Percentiles rank a stretch among this genome's conserved stretches.
These are phyloP conservation scores for Chrysodeixis includens DNA, from an alignment of 2,888 invertebrate species.

Conservation along the genomic window DNA sequence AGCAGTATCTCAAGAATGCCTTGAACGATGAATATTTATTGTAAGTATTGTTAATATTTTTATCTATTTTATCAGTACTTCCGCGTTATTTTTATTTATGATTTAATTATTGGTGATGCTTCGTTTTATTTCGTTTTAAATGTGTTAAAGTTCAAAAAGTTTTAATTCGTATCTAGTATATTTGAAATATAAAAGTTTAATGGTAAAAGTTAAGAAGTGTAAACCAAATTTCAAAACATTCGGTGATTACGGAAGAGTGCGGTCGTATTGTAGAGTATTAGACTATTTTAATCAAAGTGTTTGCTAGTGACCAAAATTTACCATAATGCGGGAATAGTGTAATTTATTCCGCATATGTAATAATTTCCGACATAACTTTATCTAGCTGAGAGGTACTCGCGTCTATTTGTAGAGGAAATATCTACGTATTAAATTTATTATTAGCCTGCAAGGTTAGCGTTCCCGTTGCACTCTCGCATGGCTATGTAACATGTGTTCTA, in stretches of 20 bases:
- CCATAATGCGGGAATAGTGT: neutral
- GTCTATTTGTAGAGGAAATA: slow-evolving; percentile 76
- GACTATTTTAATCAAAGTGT: neutral
- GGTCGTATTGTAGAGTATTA: neutral
- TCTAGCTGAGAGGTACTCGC: slow-evolving; percentile 62
- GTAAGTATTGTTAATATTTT: slow-evolving; percentile 70
- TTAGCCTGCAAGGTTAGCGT: slow-evolving; percentile 85
- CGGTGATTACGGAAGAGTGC: neutral
- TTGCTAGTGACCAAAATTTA: neutral
- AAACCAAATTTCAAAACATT: neutral
- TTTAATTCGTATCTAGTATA: neutral
- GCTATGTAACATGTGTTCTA: slow-evolving; percentile 52
- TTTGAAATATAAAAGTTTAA: neutral
- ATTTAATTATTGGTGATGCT: slow-evolving; percentile 1
- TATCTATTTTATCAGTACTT: slow-evolving; percentile 8
- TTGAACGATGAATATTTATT: slow-evolving; percentile 67
- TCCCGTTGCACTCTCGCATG: slow-evolving; percentile 75
- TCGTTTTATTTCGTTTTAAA: neutral
- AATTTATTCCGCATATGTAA: slow-evolving; percentile 53
- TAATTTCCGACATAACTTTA: slow-evolving; percentile 60
- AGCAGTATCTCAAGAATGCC: slow-evolving; percentile 69
- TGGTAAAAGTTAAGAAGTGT: neutral
- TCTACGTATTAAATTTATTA: slow-evolving; percentile 83
- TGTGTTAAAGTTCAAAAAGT: neutral
- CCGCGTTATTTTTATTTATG: neutral